Evolutionary conservation across 2,797 vertebrate species (phyloP).

Genomic region (Poecilia gillii): DNA sequence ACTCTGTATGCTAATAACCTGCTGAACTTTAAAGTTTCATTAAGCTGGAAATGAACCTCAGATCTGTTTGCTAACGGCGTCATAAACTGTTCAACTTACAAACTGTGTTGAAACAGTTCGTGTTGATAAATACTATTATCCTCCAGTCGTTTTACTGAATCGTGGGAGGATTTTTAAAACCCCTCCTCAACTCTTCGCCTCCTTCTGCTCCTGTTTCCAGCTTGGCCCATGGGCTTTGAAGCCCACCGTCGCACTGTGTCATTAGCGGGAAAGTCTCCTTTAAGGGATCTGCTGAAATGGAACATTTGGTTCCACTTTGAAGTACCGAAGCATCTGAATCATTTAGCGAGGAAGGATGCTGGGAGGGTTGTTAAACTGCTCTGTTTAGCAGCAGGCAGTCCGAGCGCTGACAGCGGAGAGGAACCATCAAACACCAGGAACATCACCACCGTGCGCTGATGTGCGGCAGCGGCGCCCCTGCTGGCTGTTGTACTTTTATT

Average conservation of each 20-base stretch:
- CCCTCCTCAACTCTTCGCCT: neutral
- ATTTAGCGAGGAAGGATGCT: conserved; percentile 76
- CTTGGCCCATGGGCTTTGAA: conserved; percentile 38
- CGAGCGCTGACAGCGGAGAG: conserved; percentile 45
- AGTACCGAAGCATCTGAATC: conserved; percentile 76
- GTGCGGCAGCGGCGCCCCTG: conserved; percentile 29
- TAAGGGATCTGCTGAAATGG: conserved; percentile 72
- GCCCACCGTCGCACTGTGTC: conserved; percentile 67
- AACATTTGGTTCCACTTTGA: conserved; percentile 81
- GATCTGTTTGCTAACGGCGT: conserved; percentile 49
- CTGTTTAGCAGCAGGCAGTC: conserved; percentile 75
- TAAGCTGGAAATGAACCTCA: conserved; percentile 52
- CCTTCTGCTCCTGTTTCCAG: conserved; percentile 1
- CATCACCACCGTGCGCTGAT: conserved; percentile 24
- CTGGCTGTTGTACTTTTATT: conserved; percentile 50
- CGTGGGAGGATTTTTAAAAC: conserved; percentile 24
- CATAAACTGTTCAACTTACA: conserved; percentile 30
- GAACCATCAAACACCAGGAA: conserved; percentile 47
- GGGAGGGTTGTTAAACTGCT: conserved; percentile 73
- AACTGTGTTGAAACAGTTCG: conserved; percentile 28
- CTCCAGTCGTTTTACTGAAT: conserved; percentile 40
- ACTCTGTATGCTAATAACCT: conserved; percentile 51
- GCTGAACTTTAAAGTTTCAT: conserved; percentile 66
- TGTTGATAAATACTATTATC: conserved; percentile 53
- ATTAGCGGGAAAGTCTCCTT: conserved; percentile 70